Evolutionary conservation across 2,888 invertebrate genomes (phyloP), one percentile per base, ranked within the genome.

Genomic region (Hybos culiciformis): DNA sequence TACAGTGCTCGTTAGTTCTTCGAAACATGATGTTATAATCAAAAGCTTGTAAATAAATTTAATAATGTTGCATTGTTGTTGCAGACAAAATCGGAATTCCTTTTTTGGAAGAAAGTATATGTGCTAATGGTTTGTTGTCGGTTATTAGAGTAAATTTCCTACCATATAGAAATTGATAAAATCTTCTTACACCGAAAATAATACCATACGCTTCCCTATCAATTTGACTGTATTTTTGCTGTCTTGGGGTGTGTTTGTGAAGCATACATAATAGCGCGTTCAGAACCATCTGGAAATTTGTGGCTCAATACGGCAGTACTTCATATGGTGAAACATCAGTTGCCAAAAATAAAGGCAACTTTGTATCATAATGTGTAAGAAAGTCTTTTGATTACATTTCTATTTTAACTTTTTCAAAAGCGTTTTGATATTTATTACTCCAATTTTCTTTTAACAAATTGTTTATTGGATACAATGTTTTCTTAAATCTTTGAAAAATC

Each of bases 101-200:
- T 44, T 54, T 53, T 4, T 31, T 50, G 3, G 53, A 52, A 3
- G 53, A 51, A 47, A 56, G 56, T 33, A 58, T 57, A 48, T 49
- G 44, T n/a, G 42, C 12, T 17, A 51, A 24, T 1, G 64, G 60
- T 41, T 57, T 51, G 44, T 61, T 54, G 47, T 62, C 60, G 2
- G 61, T 65, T 8, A 52, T 29, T 12, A 64, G 45, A 1, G 49
- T 54, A 47, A 67, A 68, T 5, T 52, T 46, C 3, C 57, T 44
- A 5, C 63, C 65, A 46, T 51, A 56, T 2, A 67, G 19, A 48
- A 61, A 68, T 11, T 59, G 52, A 44, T 61, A 55, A 49, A 68
- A 68, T 48, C 56, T 56, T 19, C 53, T 51, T 2, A 66, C 52
- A 1, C 56, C 61, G 44, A 51, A 67, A 18, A 61, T 49, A 7